phyloP scores from a whole-genome alignment of 2,797 vertebrate genomes.

The Lindbergichthys nudifrons region DNA sequence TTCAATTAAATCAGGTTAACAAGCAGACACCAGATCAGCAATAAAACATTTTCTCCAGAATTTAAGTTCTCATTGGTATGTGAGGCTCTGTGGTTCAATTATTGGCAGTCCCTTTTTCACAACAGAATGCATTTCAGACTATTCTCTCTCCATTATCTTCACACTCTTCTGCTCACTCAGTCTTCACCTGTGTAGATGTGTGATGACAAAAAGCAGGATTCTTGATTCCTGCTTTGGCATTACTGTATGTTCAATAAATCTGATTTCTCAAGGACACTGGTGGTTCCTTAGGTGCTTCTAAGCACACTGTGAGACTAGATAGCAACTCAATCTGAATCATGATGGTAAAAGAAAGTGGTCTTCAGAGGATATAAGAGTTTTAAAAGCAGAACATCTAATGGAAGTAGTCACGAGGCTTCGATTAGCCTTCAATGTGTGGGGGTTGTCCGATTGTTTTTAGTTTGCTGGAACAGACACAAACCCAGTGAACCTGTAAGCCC shows the following conservation, averaged over 20 bases:
- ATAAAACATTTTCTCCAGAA: rapidly evolving
- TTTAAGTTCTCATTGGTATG: background rate
- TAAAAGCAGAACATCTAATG: conserved; percentile 13
- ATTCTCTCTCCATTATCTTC: too few species aligned
- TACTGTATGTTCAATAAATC: background rate
- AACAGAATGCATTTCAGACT: too few species aligned
- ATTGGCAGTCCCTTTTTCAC: too few species aligned
- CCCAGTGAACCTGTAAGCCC: background rate
- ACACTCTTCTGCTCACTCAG: too few species aligned
- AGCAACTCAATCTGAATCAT: background rate
- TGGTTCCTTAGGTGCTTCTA: background rate
- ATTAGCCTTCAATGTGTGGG: conserved; percentile 24
- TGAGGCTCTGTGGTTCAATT: background rate
- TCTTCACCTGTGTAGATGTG: background rate
- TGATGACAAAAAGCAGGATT: background rate
- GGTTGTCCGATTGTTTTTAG: conserved; percentile 25
- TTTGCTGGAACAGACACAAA: conserved; percentile 26
- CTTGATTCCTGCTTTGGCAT: background rate
- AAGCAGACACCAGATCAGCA: background rate
- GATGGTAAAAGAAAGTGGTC: background rate
- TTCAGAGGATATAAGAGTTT: background rate
- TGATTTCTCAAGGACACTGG: too few species aligned
- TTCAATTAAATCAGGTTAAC: too few species aligned
- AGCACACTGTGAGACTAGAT: background rate
- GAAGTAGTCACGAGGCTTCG: background rate